These are phyloP conservation scores for Phataginus tricuspis DNA, from an alignment of 2,797 vertebrate species.

Conservation along the genomic window DNA sequence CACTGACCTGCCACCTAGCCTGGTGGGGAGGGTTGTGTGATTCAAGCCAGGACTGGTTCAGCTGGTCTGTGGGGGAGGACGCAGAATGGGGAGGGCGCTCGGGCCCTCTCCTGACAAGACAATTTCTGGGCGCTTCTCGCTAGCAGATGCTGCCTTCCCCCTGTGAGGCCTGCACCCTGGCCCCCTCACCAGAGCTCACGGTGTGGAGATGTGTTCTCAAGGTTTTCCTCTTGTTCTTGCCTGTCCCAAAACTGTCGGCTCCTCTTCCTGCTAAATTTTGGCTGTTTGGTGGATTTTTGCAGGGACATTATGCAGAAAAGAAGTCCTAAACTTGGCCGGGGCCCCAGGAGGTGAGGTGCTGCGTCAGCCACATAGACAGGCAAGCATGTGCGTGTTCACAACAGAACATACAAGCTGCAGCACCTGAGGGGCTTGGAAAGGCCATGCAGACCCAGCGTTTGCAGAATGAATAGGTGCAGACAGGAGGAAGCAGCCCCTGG, in stretches of 20 bases:
- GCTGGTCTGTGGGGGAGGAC: background rate
- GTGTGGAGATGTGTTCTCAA: background rate
- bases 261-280: background rate
- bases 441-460: background rate
- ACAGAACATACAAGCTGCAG: background rate
- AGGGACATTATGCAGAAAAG: background rate
- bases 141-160: background rate
- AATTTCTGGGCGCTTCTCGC: no score
- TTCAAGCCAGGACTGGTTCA: no score
- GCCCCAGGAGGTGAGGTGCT: background rate
- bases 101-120: background rate
- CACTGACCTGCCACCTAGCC: background rate
- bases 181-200: background rate
- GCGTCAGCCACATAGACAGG: background rate
- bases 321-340: no score
- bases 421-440: background rate
- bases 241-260: background rate
- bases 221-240: background rate
- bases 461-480: background rate
- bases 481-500: background rate
- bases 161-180: rapidly evolving
- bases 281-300: no score
- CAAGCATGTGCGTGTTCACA: background rate
- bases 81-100: rapidly evolving
- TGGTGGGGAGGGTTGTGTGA: background rate